Percentiles rank a stretch among this genome's conserved stretches.
Conservation (phyloP, 2,888 invertebrate species). For the Pandemis heparana region DNA sequence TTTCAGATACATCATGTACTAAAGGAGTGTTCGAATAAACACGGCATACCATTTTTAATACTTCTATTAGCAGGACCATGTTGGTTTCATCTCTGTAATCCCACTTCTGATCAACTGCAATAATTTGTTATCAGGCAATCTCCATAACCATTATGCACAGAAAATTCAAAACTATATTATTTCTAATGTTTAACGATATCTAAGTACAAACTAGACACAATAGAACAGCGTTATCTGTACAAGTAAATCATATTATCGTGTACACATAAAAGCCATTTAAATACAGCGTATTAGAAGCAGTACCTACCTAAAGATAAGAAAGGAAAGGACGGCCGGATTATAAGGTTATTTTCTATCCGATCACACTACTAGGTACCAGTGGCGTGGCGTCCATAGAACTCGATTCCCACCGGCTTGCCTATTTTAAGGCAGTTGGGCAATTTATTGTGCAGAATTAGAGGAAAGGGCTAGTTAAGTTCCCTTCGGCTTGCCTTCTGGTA, state of each 20-base stretch:
- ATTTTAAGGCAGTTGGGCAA: too few relatives aligned
- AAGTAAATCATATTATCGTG: background rate
- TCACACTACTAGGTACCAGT: background rate
- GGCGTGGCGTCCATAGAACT: too few relatives aligned
- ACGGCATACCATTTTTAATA: background rate
- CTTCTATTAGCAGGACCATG: background rate
- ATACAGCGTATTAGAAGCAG: background rate
- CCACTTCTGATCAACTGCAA: background rate
- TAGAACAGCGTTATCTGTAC: background rate
- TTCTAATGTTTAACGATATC: background rate
- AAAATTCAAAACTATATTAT: background rate
- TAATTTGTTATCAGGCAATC: background rate
- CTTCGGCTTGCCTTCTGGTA: too few relatives aligned
- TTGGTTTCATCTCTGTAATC: background rate
- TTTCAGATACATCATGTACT: background rate
- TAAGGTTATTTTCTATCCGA: background rate
- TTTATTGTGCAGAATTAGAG: too few relatives aligned
- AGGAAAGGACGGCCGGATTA: constrained; percentile 15
- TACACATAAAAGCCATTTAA: constrained; percentile 10
- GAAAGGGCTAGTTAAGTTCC: too few relatives aligned
- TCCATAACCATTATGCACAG: too few relatives aligned
- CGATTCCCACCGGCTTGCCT: too few relatives aligned
- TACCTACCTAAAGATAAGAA: background rate
- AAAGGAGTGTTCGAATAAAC: background rate
- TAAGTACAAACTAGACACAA: background rate